Percentiles rank a stretch among this genome's conserved stretches.
Conservation (phyloP, 2,888 invertebrate species). For the Caenorhabditis sp. region DNA sequence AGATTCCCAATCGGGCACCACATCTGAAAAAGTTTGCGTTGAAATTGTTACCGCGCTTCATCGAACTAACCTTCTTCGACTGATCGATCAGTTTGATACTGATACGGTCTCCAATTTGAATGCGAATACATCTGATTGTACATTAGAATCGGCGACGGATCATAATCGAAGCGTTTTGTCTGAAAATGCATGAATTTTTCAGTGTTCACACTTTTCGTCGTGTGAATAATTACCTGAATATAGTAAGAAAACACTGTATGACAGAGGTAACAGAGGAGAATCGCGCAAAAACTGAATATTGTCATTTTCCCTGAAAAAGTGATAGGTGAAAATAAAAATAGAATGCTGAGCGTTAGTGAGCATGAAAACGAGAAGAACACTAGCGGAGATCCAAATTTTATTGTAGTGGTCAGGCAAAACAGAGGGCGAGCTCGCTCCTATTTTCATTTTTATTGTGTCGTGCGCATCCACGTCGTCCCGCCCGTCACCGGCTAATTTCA, state of each 20-base stretch:
- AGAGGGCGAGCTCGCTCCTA: too few species aligned
- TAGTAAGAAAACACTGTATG: slow-evolving; percentile 20
- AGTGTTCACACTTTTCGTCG: neutral
- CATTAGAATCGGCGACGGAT: slow-evolving; percentile 32
- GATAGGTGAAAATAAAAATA: neutral
- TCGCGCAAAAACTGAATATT: slow-evolving; percentile 9
- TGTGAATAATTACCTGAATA: slow-evolving; percentile 32
- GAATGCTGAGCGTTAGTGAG: neutral
- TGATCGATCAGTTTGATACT: neutral
- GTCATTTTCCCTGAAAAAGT: slow-evolving; percentile 31
- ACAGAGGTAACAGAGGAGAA: slow-evolving; percentile 32
- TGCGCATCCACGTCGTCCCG: neutral
- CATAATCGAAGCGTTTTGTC: slow-evolving; percentile 49
- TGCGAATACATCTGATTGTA: slow-evolving; percentile 46
- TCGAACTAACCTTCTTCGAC: slow-evolving; percentile 17
- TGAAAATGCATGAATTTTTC: neutral
- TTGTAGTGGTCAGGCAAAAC: neutral
- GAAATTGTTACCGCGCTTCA: neutral
- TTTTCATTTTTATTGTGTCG: slow-evolving; percentile 17
- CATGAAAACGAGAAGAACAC: neutral
- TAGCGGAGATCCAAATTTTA: neutral
- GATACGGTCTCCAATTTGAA: slow-evolving; percentile 32
- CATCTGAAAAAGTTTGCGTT: neutral
- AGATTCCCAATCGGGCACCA: slow-evolving; percentile 7
- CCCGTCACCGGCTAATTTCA: neutral